phyloP scores from a whole-genome alignment of 1,140 invertebrate genomes.

The Hylyphantes graminicola region DNA sequence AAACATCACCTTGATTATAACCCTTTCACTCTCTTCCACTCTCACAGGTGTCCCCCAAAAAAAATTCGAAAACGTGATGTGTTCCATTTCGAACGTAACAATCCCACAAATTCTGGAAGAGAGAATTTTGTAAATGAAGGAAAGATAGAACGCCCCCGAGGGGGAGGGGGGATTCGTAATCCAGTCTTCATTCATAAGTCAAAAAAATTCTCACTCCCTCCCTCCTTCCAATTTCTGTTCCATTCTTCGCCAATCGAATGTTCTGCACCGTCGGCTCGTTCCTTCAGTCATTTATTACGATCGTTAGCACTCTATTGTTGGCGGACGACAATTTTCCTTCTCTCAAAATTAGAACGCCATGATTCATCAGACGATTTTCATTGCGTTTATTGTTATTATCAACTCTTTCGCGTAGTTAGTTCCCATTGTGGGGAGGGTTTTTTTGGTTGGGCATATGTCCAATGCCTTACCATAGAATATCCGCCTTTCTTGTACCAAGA shows the following conservation, averaged over 20 bases:
- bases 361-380: conserved; percentile 30
- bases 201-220: conserved; percentile 18
- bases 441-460: too few species aligned
- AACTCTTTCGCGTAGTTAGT: neutral
- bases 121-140: conserved; percentile 21
- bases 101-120: neutral
- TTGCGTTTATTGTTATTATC: neutral
- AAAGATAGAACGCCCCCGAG: neutral
- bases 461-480: too few species aligned
- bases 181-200: conserved; percentile 26
- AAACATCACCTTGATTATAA: neutral
- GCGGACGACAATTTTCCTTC: conserved; percentile 42
- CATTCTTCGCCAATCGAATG: conserved; percentile 49
- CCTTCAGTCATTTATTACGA: conserved; percentile 51
- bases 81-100: conserved; percentile 21
- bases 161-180: neutral
- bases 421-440: neutral
- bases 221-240: conserved; percentile 22
- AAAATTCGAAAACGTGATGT: neutral
- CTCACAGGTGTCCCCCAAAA: conserved; percentile 31
- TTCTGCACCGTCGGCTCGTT: neutral
- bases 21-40: neutral
- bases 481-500: too few species aligned
- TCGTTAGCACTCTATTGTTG: conserved; percentile 57
- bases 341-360: conserved; percentile 47